Conservation (phyloP, 2,113 vertebrate genomes). For the Strix aluco region DNA sequence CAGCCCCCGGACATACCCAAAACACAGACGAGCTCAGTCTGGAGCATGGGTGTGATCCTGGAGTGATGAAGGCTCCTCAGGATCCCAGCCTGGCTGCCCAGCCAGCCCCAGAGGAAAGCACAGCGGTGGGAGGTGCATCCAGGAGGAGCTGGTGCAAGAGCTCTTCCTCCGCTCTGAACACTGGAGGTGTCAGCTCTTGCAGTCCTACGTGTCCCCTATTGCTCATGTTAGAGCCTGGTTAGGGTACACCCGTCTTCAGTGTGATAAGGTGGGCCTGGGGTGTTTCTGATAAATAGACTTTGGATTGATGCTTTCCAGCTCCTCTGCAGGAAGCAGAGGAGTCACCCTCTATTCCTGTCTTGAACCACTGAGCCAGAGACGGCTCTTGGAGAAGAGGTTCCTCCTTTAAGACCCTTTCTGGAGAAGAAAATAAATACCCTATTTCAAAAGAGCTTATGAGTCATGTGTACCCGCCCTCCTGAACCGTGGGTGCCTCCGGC, state of each 20-base stretch:
- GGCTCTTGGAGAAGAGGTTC: neutral
- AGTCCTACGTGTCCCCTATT: fast-evolving
- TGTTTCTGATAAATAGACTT: neutral
- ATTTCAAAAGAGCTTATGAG: conserved; percentile 39
- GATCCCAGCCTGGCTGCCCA: neutral
- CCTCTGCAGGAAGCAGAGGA: neutral
- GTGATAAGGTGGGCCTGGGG: neutral
- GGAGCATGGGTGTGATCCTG: neutral
- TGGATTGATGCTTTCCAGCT: neutral
- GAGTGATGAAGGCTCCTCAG: neutral
- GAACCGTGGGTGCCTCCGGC: neutral
- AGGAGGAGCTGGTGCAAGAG: neutral
- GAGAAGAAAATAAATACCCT: neutral
- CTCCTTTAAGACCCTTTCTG: conserved; percentile 19
- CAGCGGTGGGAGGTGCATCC: fast-evolving
- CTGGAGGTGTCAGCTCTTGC: neutral
- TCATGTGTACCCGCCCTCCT: conserved; percentile 35
- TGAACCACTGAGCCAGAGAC: neutral
- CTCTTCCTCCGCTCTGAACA: neutral
- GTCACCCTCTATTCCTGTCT: neutral
- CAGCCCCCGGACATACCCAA: neutral
- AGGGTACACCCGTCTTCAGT: neutral
- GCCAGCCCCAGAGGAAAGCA: neutral
- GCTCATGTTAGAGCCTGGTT: neutral
- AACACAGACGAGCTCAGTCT: neutral